Evolutionary conservation across 30 jellyfish, hydroid and myxozoan species (phyloP).

Genomic region (Aurelia sp.): DNA sequence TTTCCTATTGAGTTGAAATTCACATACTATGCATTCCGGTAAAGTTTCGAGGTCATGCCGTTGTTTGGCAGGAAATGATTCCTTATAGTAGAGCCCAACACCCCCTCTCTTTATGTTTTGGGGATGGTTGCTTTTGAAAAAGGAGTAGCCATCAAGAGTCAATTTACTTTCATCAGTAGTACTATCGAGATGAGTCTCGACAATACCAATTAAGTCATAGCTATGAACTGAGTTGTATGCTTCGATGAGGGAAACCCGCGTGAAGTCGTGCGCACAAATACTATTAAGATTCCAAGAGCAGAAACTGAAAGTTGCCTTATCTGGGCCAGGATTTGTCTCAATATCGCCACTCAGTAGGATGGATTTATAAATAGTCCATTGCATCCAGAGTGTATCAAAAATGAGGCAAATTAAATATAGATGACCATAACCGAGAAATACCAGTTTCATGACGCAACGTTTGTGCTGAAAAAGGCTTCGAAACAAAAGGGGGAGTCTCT

Average conservation of each 20-base stretch:
- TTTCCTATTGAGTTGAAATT: background rate
- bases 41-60: constrained; percentile 9
- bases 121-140: constrained; percentile 10
- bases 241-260: background rate
- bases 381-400: too few species aligned
- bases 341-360: too few species aligned
- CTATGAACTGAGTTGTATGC: too few species aligned
- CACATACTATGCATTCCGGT: constrained; percentile 16
- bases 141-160: constrained; percentile 7
- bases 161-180: background rate
- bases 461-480: too few species aligned
- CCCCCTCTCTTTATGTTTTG: constrained; percentile 20
- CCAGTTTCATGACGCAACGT: too few species aligned
- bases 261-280: constrained; percentile 7
- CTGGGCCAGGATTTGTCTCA: too few species aligned
- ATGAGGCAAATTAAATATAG: too few species aligned
- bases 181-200: too few species aligned
- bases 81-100: constrained; percentile 2
- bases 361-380: too few species aligned
- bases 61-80: background rate
- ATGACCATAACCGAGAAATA: too few species aligned
- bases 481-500: too few species aligned
- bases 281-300: constrained; percentile 5
- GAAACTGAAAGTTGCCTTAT: too few species aligned
- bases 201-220: background rate